Conservation (phyloP, 2,888 invertebrate genomes). For the Prosopocoilus inquinatus region DNA sequence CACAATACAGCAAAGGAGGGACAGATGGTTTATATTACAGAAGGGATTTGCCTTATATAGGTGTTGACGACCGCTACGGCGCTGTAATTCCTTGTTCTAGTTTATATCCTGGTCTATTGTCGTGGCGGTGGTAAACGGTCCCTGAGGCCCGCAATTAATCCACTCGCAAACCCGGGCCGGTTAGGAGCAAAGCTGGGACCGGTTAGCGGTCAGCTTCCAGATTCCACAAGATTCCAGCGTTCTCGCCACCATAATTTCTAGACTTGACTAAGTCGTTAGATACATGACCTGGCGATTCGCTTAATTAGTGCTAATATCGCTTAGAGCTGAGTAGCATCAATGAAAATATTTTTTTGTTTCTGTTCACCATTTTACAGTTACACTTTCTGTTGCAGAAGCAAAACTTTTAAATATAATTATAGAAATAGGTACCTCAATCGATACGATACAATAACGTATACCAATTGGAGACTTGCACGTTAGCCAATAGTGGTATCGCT, state of each 20-base stretch:
- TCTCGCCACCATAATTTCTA: slow-evolving; percentile 29
- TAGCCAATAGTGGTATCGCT: too few species aligned
- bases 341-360: too few species aligned
- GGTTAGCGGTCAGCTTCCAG: slow-evolving; percentile 42
- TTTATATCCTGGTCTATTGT: slow-evolving; percentile 45
- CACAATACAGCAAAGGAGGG: slow-evolving; percentile 6
- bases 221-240: slow-evolving; percentile 37
- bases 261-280: slow-evolving; percentile 24
- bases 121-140: slow-evolving; percentile 45
- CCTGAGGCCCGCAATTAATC: slow-evolving; percentile 47
- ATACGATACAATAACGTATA: too few species aligned
- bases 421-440: too few species aligned
- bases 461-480: too few species aligned
- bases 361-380: too few species aligned
- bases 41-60: slow-evolving; percentile 41
- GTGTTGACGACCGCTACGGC: slow-evolving; percentile 42
- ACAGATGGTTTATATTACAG: slow-evolving; percentile 30
- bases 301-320: slow-evolving; percentile 20
- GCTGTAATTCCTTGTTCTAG: slow-evolving; percentile 43
- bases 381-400: too few species aligned
- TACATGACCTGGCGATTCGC: slow-evolving; percentile 17
- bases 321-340: slow-evolving; percentile 1
- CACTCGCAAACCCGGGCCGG: slow-evolving; percentile 41
- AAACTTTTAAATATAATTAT: too few species aligned
- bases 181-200: slow-evolving; percentile 26